phyloP scores from a whole-genome alignment of 2,888 invertebrate species.

The Athrips mouffetella region DNA sequence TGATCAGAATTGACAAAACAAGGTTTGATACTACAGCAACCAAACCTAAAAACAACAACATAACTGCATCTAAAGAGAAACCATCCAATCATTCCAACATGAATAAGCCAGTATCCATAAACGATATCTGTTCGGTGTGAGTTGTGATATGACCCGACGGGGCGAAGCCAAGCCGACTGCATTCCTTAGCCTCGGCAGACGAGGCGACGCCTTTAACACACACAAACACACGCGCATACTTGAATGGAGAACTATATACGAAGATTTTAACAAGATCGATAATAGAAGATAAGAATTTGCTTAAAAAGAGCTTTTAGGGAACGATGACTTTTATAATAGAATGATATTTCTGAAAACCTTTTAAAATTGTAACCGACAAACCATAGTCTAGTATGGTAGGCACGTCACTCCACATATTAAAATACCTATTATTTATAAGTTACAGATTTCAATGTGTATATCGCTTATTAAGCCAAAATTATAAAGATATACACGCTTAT shows the following conservation, averaged over 20 bases:
- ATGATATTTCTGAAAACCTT: background rate
- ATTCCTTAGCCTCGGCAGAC: slow-evolving; percentile 43
- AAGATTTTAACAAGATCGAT: background rate
- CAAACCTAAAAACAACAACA: too few species aligned
- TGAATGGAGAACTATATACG: background rate
- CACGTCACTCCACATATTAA: too few species aligned
- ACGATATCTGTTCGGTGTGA: background rate
- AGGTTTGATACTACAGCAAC: too few species aligned
- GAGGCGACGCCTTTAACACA: slow-evolving; percentile 15
- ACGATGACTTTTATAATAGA: background rate
- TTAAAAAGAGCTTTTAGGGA: background rate
- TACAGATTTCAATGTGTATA: too few species aligned
- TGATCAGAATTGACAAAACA: too few species aligned
- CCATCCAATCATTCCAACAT: background rate
- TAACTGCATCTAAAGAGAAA: background rate
- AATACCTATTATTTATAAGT: too few species aligned
- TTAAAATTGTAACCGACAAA: background rate
- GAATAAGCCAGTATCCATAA: slow-evolving; percentile 6
- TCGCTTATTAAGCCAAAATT: too few species aligned
- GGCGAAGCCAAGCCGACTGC: slow-evolving; percentile 33
- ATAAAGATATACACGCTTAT: too few species aligned
- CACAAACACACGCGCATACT: slow-evolving; percentile 5
- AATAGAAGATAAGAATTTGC: background rate
- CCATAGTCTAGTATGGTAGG: too few species aligned
- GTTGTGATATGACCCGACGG: slow-evolving; percentile 5